Base-by-base conservation (phyloP, 1,140 invertebrate species). In the Drosophila subobscura region DNA sequence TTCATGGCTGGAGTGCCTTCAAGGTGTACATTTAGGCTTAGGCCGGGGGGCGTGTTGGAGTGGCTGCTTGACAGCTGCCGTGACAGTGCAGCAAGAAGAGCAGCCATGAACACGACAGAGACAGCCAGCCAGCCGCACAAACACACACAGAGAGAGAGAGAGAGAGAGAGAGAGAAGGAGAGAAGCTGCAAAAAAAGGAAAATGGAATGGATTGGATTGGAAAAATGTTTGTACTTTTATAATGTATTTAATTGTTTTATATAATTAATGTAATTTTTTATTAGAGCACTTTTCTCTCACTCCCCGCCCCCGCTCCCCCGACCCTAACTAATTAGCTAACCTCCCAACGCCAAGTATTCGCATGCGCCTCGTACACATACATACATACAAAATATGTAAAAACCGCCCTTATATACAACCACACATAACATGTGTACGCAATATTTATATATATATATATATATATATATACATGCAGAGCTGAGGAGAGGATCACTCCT, bases 1-100 rank as follows among this genome's bases (percentile, higher is more conserved):
- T 99, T 94, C 99, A 99, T 92, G 99, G 98, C 45, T 99, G 99
- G 99, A 80, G 91, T 52, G 85, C 74, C 8, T 91, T 91, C 51
- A 91, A 91, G 66, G 70, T 80, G 42, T 86, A 77, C 23, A 77
- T 77, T 50, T 77, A 77, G 59, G n/a, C 8, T 2, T 20, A 33
- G 14, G 16, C 57, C 12, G 14, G 29, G 10, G 10, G 33, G 58
- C 12, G 64, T 33, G 22, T 41, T 2, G 33, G 22, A 20, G 20
- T 25, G 33, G 22, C 41, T 16, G 49, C 16, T 16, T n/a, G 53
- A 46, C 77, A 68, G 53, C 52, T 77, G 78, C 79, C 78, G 79
- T 80, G 78, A 80, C 78, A 80, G 78, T 50, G 78, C 52, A 64
- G 46, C 27, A 20, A 20, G 16, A 20, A 20, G 16, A 58, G 60